phyloP scores from a whole-genome alignment of 2,888 invertebrate genomes.

The Monoplex corrugatus region DNA sequence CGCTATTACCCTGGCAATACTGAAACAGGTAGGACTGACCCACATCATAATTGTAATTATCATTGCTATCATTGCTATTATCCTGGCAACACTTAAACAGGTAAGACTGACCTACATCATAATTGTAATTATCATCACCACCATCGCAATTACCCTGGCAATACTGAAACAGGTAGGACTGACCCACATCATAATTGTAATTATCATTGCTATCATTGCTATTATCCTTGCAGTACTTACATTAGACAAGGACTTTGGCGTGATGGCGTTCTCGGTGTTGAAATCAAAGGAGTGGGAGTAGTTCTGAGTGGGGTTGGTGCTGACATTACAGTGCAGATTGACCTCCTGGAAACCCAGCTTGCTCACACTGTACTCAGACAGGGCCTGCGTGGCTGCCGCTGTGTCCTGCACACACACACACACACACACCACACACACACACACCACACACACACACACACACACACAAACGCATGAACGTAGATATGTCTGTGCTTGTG shows the following conservation, averaged over 20 bases:
- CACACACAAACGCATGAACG: too few relatives aligned
- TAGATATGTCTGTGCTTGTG: too few relatives aligned
- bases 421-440: background rate
- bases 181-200: background rate
- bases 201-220: background rate
- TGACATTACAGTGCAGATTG: constrained; percentile 51
- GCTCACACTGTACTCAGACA: constrained; percentile 53
- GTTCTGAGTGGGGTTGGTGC: constrained; percentile 39
- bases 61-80: too few relatives aligned
- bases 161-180: background rate
- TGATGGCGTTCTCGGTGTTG: constrained; percentile 54
- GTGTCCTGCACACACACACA: constrained; percentile 54
- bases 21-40: too few relatives aligned
- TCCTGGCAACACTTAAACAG: too few relatives aligned
- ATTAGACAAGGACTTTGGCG: constrained; percentile 48
- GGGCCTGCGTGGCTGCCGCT: constrained; percentile 55
- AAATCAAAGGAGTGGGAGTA: constrained; percentile 54
- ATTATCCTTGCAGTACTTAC: constrained; percentile 43
- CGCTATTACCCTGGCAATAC: too few relatives aligned
- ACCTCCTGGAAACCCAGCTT: constrained; percentile 43
- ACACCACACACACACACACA: background rate
- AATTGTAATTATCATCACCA: background rate
- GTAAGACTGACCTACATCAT: background rate
- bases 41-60: too few relatives aligned
- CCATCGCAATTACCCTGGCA: background rate